These are phyloP conservation scores for Diaprepes abbreviatus DNA, from an alignment of 2,888 invertebrate genomes.

Conservation along the genomic window DNA sequence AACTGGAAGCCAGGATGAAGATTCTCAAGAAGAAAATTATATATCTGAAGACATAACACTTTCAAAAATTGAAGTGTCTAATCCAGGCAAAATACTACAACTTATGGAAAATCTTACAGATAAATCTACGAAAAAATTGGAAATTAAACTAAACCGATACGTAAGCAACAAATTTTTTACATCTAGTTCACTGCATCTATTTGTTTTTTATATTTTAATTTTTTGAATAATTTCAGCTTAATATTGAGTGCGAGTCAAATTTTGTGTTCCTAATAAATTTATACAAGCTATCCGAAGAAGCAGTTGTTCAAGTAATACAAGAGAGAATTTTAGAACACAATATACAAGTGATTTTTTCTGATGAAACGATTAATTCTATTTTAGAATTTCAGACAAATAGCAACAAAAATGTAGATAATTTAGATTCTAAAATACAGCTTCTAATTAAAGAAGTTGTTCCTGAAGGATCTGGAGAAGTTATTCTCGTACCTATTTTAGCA, in stretches of 20 bases:
- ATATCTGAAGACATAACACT: conserved; percentile 50
- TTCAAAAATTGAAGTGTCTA: conserved; percentile 68
- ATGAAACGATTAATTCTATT: conserved; percentile 54
- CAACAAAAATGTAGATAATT: conserved; percentile 51
- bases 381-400: conserved; percentile 67
- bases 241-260: conserved; percentile 69
- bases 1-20: conserved; percentile 42
- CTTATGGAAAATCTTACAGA: conserved; percentile 71
- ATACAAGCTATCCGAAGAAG: conserved; percentile 71
- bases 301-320: conserved; percentile 74
- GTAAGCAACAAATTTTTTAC: conserved; percentile 65
- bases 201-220: not conserved
- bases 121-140: conserved; percentile 69
- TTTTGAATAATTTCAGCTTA: conserved; percentile 60
- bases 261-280: conserved; percentile 71
- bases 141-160: conserved; percentile 74
- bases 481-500: conserved; percentile 56
- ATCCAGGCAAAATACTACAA: conserved; percentile 72
- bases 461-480: conserved; percentile 52
- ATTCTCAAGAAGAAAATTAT: conserved; percentile 9
- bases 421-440: conserved; percentile 56
- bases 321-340: conserved; percentile 68
- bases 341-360: conserved; percentile 67
- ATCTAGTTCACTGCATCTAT: not conserved
- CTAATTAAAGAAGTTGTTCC: conserved; percentile 56